A percentile compares a stretch with the other conserved stretches of the same genome.
Evolutionary conservation across 2,888 invertebrate species (phyloP).

Genomic region (Thelaira solivaga): DNA sequence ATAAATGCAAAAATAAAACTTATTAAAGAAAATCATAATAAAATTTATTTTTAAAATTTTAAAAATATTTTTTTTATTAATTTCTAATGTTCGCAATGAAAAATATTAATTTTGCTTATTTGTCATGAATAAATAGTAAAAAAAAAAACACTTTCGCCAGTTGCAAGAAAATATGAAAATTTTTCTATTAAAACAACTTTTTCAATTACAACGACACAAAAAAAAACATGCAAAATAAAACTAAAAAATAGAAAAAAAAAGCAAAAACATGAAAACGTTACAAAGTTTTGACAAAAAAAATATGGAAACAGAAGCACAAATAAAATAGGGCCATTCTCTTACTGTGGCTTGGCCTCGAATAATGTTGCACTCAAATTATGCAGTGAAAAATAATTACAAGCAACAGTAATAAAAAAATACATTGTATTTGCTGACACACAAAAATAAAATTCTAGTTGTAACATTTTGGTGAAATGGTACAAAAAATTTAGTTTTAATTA

Average conservation of each 20-base stretch:
- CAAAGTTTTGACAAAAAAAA: constrained; percentile 46
- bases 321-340: not conserved
- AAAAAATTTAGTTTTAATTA: no score
- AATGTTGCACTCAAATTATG: not conserved
- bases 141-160: constrained; percentile 11
- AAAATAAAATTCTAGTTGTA: no score
- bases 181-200: constrained; percentile 18
- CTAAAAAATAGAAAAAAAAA: not conserved
- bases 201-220: not conserved
- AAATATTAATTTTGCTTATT: not conserved
- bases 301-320: not conserved
- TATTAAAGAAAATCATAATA: no score
- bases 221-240: not conserved
- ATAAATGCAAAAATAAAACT: no score
- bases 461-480: no score
- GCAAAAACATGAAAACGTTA: constrained; percentile 9
- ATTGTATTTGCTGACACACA: not conserved
- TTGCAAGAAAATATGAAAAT: constrained; percentile 29
- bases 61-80: no score
- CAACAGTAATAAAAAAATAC: not conserved
- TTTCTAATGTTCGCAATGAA: not conserved
- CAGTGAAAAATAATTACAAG: constrained; percentile 6
- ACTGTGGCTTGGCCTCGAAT: not conserved
- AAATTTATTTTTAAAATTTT: no score
- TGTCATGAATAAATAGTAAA: not conserved